Base-by-base conservation (phyloP, 1,140 invertebrate species). In the Zaprionus taronus region DNA sequence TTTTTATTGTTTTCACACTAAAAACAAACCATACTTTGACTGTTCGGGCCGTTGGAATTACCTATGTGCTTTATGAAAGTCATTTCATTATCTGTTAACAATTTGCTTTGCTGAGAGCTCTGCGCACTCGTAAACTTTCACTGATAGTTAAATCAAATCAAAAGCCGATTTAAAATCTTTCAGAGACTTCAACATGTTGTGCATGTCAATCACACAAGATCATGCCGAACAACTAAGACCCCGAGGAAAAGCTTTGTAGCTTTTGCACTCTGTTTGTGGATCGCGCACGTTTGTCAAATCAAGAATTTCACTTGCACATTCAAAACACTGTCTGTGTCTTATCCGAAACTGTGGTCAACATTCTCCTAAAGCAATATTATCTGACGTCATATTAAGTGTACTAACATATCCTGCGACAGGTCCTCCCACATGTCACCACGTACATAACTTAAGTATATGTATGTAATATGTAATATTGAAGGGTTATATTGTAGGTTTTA, bases 131-230 rank as follows among this genome's bases (percentile, higher is more conserved):
- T 47, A 17, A 47, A 17, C 77, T 79, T 79, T 79, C 77, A 67
- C 73, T 80, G 20, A 34, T 47, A 63, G 28, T 26, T 15, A 34
- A 5, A 34, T 41, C 41, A 64, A 56, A 47, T 57, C 14, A 57
- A 38, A 44, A 55, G 36, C 28, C 47, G 26, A 75, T 41, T 49
- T 31, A 12, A 63, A 70, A 69, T 63, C 38, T 47, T 17, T 47
- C 24, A 28, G 51, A 72, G 57, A 62, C 5, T 68, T 58, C 68
- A 72, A 68, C 68, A 71, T 63, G 74, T 38, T 67, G 36, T 61
- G 69, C 64, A 80, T 80, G 73, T 36, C 75, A 75, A 71, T 80
- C 63, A 67, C 63, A 67, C 14, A 41, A 68, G 72, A 79, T 79
- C 67, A 76, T 61, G 51, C 41, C 31, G 57, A 57, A 49, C 31